These are phyloP conservation scores for Eurytoma adleriae DNA, from an alignment of 2,888 invertebrate species.

Conservation along the genomic window DNA sequence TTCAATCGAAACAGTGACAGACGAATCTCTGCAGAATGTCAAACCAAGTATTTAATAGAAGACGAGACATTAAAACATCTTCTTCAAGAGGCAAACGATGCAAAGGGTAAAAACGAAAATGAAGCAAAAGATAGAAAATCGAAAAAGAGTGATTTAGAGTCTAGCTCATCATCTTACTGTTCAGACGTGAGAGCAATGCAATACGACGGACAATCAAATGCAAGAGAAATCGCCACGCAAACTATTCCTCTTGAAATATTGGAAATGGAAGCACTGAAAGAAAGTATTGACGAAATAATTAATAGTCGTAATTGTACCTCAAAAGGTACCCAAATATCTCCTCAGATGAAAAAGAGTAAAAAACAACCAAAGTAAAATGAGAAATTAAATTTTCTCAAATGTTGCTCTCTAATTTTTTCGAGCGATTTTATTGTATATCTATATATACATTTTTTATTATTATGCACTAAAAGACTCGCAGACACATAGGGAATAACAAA, in stretches of 20 bases:
- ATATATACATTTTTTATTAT: slow-evolving; percentile 17
- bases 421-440: slow-evolving; percentile 2
- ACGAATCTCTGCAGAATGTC: slow-evolving; percentile 63
- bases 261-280: slow-evolving; percentile 74
- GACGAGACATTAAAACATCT: slow-evolving; percentile 70
- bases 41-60: slow-evolving; percentile 69
- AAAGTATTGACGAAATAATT: slow-evolving; percentile 73
- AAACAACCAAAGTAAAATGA: slow-evolving; percentile 59
- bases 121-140: slow-evolving; percentile 65
- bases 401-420: slow-evolving; percentile 29
- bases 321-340: slow-evolving; percentile 72
- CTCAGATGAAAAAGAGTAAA: slow-evolving; percentile 67
- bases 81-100: slow-evolving; percentile 66
- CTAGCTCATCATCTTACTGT: slow-evolving; percentile 69
- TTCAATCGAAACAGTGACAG: slow-evolving; percentile 54
- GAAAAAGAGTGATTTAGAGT: slow-evolving; percentile 68
- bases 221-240: slow-evolving; percentile 73
- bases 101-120: slow-evolving; percentile 64
- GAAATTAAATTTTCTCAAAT: slow-evolving; percentile 12
- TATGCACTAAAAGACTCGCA: too few species aligned
- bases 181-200: slow-evolving; percentile 69
- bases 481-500: too few species aligned
- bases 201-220: slow-evolving; percentile 65
- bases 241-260: slow-evolving; percentile 72
- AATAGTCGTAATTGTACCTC: slow-evolving; percentile 71